Percentiles rank a stretch among this genome's conserved stretches.
Conservation (phyloP, 2,888 invertebrate species). For the Synergus itoensis region DNA sequence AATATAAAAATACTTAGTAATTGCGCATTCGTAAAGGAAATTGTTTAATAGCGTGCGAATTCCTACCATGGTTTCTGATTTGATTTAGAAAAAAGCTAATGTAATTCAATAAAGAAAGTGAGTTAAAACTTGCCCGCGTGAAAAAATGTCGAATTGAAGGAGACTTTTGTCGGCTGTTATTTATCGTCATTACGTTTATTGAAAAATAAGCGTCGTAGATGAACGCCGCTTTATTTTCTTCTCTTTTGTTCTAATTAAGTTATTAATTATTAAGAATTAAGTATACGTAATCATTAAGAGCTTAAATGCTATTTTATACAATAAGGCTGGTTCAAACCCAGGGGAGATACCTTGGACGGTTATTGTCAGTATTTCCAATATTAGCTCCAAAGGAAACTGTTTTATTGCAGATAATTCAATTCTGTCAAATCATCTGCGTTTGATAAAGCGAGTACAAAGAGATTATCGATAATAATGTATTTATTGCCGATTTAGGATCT, state of each 20-base stretch:
- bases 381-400: conserved; percentile 27
- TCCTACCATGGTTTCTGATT: neutral
- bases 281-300: conserved; percentile 62
- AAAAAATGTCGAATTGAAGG: neutral
- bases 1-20: conserved; percentile 18
- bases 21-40: conserved; percentile 17
- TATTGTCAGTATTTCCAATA: conserved; percentile 39
- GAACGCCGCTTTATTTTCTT: conserved; percentile 37
- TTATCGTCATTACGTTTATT: conserved; percentile 52
- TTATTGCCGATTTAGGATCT: conserved; percentile 46
- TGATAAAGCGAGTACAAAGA: conserved; percentile 30
- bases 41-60: conserved; percentile 13
- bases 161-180: conserved; percentile 43
- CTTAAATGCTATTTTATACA: conserved; percentile 65
- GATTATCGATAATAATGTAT: conserved; percentile 43
- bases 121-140: conserved; percentile 24
- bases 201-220: conserved; percentile 43
- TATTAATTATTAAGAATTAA: conserved; percentile 28
- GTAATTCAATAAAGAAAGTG: conserved; percentile 29
- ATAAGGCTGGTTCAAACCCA: conserved; percentile 47
- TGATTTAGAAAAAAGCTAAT: conserved; percentile 23
- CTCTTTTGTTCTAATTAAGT: conserved; percentile 23
- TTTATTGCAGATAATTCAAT: conserved; percentile 36
- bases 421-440: conserved; percentile 14
- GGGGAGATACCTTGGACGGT: conserved; percentile 38